Percentiles rank a stretch among this genome's conserved stretches.
These are phyloP conservation scores for Corvus moneduloides DNA, from an alignment of 2,113 vertebrate genomes.

Conservation along the genomic window DNA sequence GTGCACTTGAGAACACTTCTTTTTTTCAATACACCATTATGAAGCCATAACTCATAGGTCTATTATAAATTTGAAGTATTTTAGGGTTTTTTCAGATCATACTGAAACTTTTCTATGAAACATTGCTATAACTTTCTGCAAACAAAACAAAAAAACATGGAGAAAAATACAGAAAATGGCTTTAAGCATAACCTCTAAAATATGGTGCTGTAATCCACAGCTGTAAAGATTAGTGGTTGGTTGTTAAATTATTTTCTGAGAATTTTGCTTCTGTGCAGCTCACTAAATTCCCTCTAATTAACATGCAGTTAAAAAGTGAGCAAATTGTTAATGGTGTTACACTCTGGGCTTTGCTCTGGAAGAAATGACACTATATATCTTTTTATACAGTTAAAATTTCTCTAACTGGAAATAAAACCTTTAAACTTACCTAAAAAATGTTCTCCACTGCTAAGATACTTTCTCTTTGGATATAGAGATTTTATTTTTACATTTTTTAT, in stretches of 20 bases:
- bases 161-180: neutral
- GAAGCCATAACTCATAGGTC: neutral
- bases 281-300: conserved; percentile 62
- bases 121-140: neutral
- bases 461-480: neutral
- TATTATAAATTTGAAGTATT: neutral
- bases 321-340: conserved; percentile 50
- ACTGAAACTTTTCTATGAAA: neutral
- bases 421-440: conserved; percentile 36
- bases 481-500: neutral
- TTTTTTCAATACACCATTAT: neutral
- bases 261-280: conserved; percentile 42
- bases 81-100: neutral
- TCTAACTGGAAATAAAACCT: conserved; percentile 31
- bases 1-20: neutral
- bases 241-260: conserved; percentile 42
- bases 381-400: neutral
- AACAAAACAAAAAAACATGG: neutral
- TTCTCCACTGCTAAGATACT: neutral
- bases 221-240: neutral
- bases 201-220: neutral
- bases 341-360: conserved; percentile 25
- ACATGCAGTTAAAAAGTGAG: conserved; percentile 61
- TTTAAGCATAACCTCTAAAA: conserved; percentile 21
- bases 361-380: conserved; percentile 32